Evolutionary conservation across 2,888 invertebrate species (phyloP).

Genomic region (Notodonta dromedarius): DNA sequence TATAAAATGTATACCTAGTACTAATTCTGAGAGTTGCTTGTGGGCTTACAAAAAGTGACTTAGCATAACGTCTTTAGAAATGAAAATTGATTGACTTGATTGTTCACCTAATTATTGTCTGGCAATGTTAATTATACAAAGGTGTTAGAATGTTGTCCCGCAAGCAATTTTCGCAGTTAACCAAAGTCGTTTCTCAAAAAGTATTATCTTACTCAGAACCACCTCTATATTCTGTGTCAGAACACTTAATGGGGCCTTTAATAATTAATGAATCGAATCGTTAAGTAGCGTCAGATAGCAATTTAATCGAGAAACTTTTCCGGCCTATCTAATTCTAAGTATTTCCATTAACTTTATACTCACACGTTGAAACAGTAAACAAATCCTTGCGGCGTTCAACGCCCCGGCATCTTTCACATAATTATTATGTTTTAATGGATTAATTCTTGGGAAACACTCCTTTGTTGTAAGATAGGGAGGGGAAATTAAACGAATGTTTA

Average conservation of each 20-base stretch:
- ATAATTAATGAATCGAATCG: conserved; percentile 56
- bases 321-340: conserved; percentile 20
- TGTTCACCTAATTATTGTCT: not conserved
- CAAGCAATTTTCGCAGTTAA: conserved; percentile 21
- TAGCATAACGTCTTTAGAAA: not conserved
- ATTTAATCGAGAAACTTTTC: conserved; percentile 51
- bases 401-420: not conserved
- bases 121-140: not conserved
- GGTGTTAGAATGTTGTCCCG: not conserved
- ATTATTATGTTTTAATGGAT: conserved; percentile 14
- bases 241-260: conserved; percentile 56
- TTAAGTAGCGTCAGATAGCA: conserved; percentile 37
- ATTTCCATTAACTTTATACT: conserved; percentile 36
- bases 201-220: conserved; percentile 12
- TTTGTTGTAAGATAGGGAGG: not conserved
- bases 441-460: conserved; percentile 12
- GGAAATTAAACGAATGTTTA: not conserved
- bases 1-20: not conserved
- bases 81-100: not conserved
- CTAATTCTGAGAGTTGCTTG: not conserved
- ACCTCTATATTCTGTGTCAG: not conserved
- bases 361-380: conserved; percentile 30
- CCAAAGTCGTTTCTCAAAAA: conserved; percentile 48
- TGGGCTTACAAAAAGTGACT: not conserved
- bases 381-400: conserved; percentile 12